Evolutionary conservation across 1,140 invertebrate genomes (phyloP), one percentile per base, ranked within the genome.

Genomic region (Adelges cooleyi): DNA sequence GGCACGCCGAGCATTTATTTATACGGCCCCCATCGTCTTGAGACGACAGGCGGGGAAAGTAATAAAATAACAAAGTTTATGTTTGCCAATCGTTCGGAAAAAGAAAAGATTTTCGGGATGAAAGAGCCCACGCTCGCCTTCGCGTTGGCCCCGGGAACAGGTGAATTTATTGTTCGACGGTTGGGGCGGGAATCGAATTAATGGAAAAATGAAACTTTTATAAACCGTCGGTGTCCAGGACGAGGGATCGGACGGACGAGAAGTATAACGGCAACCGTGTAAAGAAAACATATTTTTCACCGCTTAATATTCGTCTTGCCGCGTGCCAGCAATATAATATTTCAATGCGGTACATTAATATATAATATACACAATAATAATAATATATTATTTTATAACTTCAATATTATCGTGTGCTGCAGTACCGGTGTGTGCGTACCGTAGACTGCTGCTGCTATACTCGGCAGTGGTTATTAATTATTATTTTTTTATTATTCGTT

Each of bases 141-240:
- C n/a, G n/a, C 42, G 56, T 22, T 46, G 42, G 38, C 42, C 13
- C 20, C 42, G 11, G 56, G 56, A 42, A 62, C 56, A 62, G 56
- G 56, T 48, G 42, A 48, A 62, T 62, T 62, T 62, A 62, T 62
- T 13, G 42, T 46, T 18, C 20, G 15, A n/a, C 40, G 36, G 25
- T 29, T 18, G 13, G 42, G 22, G 10, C 15, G 54, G 44, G 44
- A 44, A 59, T 44, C 42, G 38, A 36, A 59, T 59, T 62, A 62
- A 62, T 46, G 56, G 25, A 62, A 62, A 62, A 62, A 62, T 62
- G 56, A 62, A 62, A 62, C 42, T 62, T 62, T 62, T 62, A 62
- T 62, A 33, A 33, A 11, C 29, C 11, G 29, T 33, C 29, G 29
- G 29, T 33, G 11, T 33, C 29, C 29, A 33, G 29, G 29, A 11